Evolutionary conservation across 2,797 vertebrate genomes (phyloP), one percentile per base, ranked within the genome.

Genomic region (Poeciliopsis turneri): DNA sequence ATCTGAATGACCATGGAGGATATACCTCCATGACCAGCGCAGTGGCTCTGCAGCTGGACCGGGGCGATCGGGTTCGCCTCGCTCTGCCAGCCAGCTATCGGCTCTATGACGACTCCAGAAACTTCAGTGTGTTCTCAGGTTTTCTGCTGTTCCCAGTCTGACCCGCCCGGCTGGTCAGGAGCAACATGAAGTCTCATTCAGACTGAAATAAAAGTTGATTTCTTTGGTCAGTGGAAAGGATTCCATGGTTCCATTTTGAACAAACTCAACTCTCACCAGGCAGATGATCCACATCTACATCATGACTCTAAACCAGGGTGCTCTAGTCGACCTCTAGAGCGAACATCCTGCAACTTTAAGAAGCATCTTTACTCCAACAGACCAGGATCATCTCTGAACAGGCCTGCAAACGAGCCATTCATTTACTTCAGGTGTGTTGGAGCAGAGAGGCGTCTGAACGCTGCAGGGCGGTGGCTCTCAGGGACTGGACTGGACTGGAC

Each of bases 1-100:
- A 89, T 55, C 91, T 94, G 25, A 94, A 94, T 6, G 78, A 87
- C 80, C 93, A 94, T 5, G 93, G 93, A 0, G 93, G 93, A 74
- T 94, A 94, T 30, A 53, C 90, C n/a, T 87, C 87, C 55, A 73
- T 73, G 0, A 86, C 87, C 53, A 81, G 61, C 9, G 20, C 77
- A 0, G 59, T 90, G 36, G 64, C 71, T 0, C 86, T 94, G 72
- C 82, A 74, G 74, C 89, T 94, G 49, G 84, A 92, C 53, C 18
- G 2, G 3, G 91, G 84, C 0, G 92, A 94, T 82, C 0, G 0
- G 0, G 87, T 93, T 2, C 83, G 57, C 11, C 90, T 94, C n/a
- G n/a, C 85, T 4, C 84, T 94, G 71, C 93, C 93, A 0, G 93
- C 91, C 18, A 93, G 84, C 87, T 94, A 94, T 87, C 84, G 93